Evolutionary conservation across 1,140 invertebrate genomes (phyloP).

Genomic region (Drosophila melanica): DNA sequence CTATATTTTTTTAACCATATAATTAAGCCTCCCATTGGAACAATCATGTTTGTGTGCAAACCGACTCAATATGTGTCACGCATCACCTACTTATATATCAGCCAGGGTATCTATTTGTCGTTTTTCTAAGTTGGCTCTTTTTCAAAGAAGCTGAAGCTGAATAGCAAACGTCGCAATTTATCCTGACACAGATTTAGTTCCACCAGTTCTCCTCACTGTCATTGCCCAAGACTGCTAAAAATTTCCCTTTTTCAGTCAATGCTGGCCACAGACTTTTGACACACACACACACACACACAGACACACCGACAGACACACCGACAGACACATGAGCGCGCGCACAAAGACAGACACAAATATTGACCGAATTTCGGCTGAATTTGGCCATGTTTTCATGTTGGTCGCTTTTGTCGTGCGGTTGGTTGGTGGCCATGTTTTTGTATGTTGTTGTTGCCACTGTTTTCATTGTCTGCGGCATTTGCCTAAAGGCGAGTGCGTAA

Average conservation of each 20-base stretch:
- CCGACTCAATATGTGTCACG: too few species aligned
- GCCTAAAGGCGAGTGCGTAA: slow-evolving; percentile 42
- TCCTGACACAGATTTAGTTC: slow-evolving; percentile 61
- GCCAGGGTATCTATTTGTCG: background rate
- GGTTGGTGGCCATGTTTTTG: slow-evolving; percentile 35
- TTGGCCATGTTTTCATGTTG: slow-evolving; percentile 43
- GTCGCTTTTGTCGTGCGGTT: slow-evolving; percentile 26
- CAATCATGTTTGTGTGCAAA: too few species aligned
- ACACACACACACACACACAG: slow-evolving; percentile 11
- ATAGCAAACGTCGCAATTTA: slow-evolving; percentile 59
- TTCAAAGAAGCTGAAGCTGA: slow-evolving; percentile 3
- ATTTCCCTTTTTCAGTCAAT: slow-evolving; percentile 45
- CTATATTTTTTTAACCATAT: too few species aligned
- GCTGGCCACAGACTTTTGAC: background rate
- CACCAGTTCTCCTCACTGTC: slow-evolving; percentile 20
- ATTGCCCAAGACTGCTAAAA: slow-evolving; percentile 30
- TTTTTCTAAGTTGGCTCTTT: background rate
- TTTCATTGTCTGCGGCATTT: slow-evolving; percentile 44
- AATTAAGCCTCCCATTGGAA: too few species aligned
- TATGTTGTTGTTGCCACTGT: slow-evolving; percentile 32
- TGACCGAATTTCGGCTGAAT: slow-evolving; percentile 74
- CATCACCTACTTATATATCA: background rate
- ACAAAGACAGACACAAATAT: slow-evolving; percentile 57
- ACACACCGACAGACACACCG: slow-evolving; percentile 9
- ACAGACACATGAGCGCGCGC: slow-evolving; percentile 17